These are phyloP conservation scores for Indicator indicator DNA, from an alignment of 2,113 vertebrate genomes.

Conservation along the genomic window DNA sequence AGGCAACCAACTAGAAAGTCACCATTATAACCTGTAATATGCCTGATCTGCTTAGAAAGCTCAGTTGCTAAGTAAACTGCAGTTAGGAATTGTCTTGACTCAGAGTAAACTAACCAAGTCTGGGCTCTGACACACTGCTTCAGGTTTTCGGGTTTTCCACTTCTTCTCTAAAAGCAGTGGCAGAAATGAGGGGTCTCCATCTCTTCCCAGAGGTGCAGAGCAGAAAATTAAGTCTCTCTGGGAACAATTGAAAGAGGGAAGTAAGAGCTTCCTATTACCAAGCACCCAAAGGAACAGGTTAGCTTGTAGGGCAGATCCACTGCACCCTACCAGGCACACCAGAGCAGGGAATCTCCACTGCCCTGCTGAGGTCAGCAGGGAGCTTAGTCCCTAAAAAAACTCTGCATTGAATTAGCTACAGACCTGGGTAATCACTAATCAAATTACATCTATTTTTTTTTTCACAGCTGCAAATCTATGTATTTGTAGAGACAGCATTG, in stretches of 20 bases:
- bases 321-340: too few species aligned
- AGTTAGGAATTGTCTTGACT: background rate
- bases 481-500: background rate
- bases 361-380: background rate
- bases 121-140: background rate
- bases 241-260: background rate
- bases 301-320: background rate
- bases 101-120: background rate
- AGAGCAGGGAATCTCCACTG: fast-evolving
- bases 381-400: background rate
- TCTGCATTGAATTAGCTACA: background rate
- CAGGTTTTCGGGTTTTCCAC: background rate
- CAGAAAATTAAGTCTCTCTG: background rate
- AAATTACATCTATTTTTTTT: background rate
- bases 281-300: background rate
- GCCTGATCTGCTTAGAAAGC: background rate
- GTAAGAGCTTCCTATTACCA: background rate
- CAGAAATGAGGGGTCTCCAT: background rate
- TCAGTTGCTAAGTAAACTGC: background rate
- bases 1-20: background rate
- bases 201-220: background rate
- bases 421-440: background rate
- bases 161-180: background rate
- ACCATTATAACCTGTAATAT: background rate
- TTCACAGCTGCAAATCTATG: background rate